A percentile compares a stretch with the other conserved stretches of the same genome.
Evolutionary conservation across 2,797 vertebrate species (phyloP).

Genomic region (Geotria australis): DNA sequence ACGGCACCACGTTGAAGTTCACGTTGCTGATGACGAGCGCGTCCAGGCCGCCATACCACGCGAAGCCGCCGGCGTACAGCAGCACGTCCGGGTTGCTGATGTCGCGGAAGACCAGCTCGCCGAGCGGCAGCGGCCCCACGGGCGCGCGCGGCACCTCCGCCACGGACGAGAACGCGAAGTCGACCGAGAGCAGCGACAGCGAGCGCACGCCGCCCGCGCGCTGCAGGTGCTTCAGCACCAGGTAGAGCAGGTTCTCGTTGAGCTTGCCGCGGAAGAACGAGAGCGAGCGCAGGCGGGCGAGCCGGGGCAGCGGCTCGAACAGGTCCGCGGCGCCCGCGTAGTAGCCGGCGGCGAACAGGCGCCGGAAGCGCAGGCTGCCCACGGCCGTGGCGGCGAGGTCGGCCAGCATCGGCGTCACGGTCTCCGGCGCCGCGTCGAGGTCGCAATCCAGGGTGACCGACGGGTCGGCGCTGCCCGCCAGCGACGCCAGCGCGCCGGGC

Average conservation of each 20-base stretch:
- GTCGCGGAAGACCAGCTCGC: slow-evolving; percentile 24
- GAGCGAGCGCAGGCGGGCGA: slow-evolving; percentile 10
- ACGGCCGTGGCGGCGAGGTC: slow-evolving; percentile 25
- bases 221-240: slow-evolving; percentile 22
- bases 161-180: slow-evolving; percentile 32
- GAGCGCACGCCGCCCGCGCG: slow-evolving; percentile 7
- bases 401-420: slow-evolving; percentile 9
- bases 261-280: slow-evolving; percentile 38
- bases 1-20: slow-evolving; percentile 35
- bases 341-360: slow-evolving; percentile 39
- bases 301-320: slow-evolving; percentile 15
- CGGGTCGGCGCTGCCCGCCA: slow-evolving; percentile 19
- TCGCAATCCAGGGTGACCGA: slow-evolving; percentile 25
- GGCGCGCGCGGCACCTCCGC: slow-evolving; percentile 6
- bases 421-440: slow-evolving; percentile 7
- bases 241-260: slow-evolving; percentile 31
- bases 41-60: slow-evolving; percentile 27
- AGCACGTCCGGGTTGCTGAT: slow-evolving; percentile 48
- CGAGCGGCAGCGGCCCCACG: slow-evolving; percentile 13
- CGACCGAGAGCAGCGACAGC: slow-evolving; percentile 23
- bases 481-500: slow-evolving; percentile 17
- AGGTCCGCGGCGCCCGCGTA: slow-evolving; percentile 16
- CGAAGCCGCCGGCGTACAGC: slow-evolving; percentile 43
- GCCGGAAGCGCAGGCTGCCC: slow-evolving; percentile 22
- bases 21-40: slow-evolving; percentile 19